Conservation (phyloP, 1,140 invertebrate species). For the Drosophila ercepeae region DNA sequence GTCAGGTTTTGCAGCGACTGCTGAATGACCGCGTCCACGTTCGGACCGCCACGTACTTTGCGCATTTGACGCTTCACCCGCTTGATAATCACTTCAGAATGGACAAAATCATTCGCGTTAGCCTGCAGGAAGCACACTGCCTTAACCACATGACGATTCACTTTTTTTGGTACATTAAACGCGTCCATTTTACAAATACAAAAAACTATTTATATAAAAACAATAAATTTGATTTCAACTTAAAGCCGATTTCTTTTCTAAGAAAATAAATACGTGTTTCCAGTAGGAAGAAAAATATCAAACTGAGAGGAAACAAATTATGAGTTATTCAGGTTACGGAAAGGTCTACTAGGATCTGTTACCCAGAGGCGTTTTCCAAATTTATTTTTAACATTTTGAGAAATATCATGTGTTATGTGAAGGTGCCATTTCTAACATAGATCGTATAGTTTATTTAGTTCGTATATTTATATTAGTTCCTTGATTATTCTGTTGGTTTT, state of each 20-base stretch:
- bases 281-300: neutral
- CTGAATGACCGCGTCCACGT: constrained; percentile 21
- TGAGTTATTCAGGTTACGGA: constrained; percentile 8
- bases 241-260: neutral
- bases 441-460: constrained; percentile 60
- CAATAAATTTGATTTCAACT: neutral
- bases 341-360: constrained; percentile 2
- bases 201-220: neutral
- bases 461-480: constrained; percentile 50
- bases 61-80: constrained; percentile 29
- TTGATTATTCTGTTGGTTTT: constrained; percentile 43
- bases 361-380: constrained; percentile 12
- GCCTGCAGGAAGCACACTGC: constrained; percentile 28
- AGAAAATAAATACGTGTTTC: neutral
- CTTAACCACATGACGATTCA: constrained; percentile 47
- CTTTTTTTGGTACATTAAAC: constrained; percentile 19
- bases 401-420: constrained; percentile 47
- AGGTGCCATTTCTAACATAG: constrained; percentile 46
- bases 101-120: neutral
- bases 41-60: neutral
- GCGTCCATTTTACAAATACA: constrained; percentile 29
- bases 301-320: neutral
- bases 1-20: constrained; percentile 42
- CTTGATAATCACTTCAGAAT: neutral
- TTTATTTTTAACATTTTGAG: constrained; percentile 44